A percentile compares a stretch with the other conserved stretches of the same genome.
These are phyloP conservation scores for Brevimyrus niger DNA, from an alignment of 2,113 vertebrate species.

Conservation along the genomic window DNA sequence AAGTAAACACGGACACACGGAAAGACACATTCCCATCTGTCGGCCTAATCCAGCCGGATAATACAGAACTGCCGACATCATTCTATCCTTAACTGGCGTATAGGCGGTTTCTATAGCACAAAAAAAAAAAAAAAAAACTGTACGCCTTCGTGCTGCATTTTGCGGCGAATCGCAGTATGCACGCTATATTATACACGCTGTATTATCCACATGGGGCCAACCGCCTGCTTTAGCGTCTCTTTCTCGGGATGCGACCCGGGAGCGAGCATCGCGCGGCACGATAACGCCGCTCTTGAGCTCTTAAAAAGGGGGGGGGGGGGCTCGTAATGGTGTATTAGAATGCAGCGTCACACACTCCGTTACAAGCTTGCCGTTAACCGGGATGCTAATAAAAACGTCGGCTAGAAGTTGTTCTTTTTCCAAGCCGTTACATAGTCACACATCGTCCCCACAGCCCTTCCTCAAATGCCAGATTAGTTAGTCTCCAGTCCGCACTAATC, in stretches of 20 bases:
- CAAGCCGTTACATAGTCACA: not conserved
- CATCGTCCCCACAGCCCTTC: not conserved
- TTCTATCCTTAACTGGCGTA: not conserved
- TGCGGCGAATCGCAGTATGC: not conserved
- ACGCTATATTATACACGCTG: not conserved
- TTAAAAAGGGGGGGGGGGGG: constrained; percentile 41
- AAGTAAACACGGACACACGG: not conserved
- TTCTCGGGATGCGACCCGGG: not conserved
- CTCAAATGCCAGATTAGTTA: not conserved
- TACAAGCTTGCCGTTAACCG: constrained; percentile 27
- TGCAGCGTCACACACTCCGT: constrained; percentile 63
- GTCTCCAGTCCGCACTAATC: constrained; percentile 19
- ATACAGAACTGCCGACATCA: not conserved
- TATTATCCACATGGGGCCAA: not conserved
- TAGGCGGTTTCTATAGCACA: not conserved
- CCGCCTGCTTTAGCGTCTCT: not conserved
- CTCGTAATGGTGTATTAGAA: constrained; percentile 62
- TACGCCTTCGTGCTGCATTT: not conserved
- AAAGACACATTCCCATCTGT: not conserved
- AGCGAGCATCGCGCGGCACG: not conserved
- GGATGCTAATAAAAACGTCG: constrained; percentile 15
- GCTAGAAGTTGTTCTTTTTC: not conserved
- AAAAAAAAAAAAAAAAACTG: not conserved
- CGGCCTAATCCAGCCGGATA: not conserved
- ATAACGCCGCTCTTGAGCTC: not conserved